These are phyloP conservation scores for Drosophila tsacasi DNA, from an alignment of 1,140 invertebrate genomes.

Conservation along the genomic window DNA sequence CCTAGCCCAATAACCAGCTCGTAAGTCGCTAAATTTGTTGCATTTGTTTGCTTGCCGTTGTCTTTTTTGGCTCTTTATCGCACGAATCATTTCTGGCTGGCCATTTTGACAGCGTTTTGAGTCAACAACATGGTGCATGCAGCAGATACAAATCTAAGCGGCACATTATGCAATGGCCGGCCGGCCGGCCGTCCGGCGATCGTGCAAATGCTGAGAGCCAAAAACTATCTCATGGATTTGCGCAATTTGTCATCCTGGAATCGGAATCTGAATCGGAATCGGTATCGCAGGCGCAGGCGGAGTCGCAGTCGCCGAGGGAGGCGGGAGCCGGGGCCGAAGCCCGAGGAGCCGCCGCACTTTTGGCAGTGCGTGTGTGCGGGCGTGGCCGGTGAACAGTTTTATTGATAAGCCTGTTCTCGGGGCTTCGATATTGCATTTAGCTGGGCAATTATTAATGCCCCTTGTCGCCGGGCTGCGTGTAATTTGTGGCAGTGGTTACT, in stretches of 20 bases:
- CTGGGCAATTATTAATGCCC: slow-evolving; percentile 79
- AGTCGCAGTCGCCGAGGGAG: not conserved
- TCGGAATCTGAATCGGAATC: slow-evolving; percentile 43
- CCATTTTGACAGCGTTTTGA: slow-evolving; percentile 82
- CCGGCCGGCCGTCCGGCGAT: slow-evolving; percentile 26
- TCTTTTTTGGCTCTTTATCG: slow-evolving; percentile 66
- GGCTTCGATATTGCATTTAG: slow-evolving; percentile 73
- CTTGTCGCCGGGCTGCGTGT: slow-evolving; percentile 75
- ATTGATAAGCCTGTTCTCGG: slow-evolving; percentile 75
- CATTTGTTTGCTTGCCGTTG: slow-evolving; percentile 61
- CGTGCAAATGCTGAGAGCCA: slow-evolving; percentile 60
- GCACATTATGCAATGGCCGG: slow-evolving; percentile 71
- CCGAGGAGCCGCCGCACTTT: slow-evolving; percentile 6
- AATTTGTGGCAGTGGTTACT: slow-evolving; percentile 79
- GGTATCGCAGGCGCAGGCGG: not conserved
- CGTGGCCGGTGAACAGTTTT: slow-evolving; percentile 73
- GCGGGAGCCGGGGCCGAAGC: not conserved
- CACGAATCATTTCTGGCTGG: slow-evolving; percentile 78
- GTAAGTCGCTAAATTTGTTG: slow-evolving; percentile 22
- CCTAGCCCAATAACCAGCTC: slow-evolving; percentile 30
- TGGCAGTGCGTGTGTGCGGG: slow-evolving; percentile 75
- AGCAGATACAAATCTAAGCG: slow-evolving; percentile 81
- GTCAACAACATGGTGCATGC: slow-evolving; percentile 81
- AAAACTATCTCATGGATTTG: slow-evolving; percentile 83
- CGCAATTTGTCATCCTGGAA: slow-evolving; percentile 81